Evolutionary conservation across 2,888 invertebrate species (phyloP).

Genomic region (Euphydryas editha): DNA sequence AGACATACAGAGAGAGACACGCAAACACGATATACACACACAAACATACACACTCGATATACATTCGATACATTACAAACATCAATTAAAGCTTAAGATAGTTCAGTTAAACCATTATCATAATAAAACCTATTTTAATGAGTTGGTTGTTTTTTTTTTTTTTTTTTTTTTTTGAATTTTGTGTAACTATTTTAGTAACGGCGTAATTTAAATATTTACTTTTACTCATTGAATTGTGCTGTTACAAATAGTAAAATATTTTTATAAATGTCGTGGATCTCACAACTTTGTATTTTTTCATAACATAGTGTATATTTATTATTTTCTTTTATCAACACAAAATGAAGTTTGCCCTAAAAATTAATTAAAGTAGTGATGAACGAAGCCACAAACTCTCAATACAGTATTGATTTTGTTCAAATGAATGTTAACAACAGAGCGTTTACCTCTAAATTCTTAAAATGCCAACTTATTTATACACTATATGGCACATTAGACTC

Average conservation of each 20-base stretch:
- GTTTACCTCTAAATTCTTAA: slow-evolving; percentile 61
- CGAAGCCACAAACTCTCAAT: slow-evolving; percentile 12
- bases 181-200: too few species aligned
- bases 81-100: too few species aligned
- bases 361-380: slow-evolving; percentile 6
- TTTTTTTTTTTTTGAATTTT: too few species aligned
- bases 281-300: background rate
- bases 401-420: slow-evolving; percentile 31
- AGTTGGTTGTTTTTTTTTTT: too few species aligned
- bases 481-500: slow-evolving; percentile 62
- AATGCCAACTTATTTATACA: slow-evolving; percentile 65
- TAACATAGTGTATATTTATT: background rate
- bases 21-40: too few species aligned
- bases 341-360: background rate
- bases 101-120: too few species aligned
- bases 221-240: background rate
- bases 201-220: background rate
- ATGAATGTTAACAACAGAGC: slow-evolving; percentile 47
- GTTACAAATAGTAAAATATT: background rate
- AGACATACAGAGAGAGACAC: too few species aligned
- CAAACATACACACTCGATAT: background rate
- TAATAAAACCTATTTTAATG: too few species aligned
- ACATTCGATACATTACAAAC: too few species aligned
- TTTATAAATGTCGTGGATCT: background rate
- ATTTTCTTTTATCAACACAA: background rate